phyloP scores from a whole-genome alignment of 1,140 invertebrate genomes.

The Drosophila parabipectinata region DNA sequence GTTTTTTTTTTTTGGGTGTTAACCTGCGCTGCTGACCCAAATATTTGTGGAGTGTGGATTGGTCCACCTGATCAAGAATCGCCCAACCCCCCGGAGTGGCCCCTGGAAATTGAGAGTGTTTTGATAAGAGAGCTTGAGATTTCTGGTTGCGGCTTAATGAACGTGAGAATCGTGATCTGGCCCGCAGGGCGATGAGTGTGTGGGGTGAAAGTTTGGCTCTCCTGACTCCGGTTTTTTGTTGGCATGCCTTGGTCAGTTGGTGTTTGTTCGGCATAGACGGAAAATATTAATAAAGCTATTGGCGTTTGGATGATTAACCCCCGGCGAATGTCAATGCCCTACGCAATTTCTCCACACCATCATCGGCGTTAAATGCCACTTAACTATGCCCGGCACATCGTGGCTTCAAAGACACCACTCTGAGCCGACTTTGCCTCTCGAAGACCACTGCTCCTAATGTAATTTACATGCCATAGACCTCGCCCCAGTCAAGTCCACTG shows the following conservation, averaged over 20 bases:
- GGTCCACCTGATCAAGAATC: constrained; percentile 53
- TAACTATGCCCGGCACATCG: constrained; percentile 68
- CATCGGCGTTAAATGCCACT: constrained; percentile 66
- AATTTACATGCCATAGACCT: constrained; percentile 79
- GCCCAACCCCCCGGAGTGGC: constrained; percentile 14
- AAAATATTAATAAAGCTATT: constrained; percentile 61
- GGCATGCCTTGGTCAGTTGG: background rate
- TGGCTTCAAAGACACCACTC: constrained; percentile 19
- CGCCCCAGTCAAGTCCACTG: constrained; percentile 60
- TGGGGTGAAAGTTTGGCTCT: constrained; percentile 65
- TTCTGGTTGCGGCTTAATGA: constrained; percentile 51
- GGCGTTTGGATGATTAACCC: constrained; percentile 16
- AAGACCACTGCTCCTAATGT: constrained; percentile 50
- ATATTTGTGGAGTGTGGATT: constrained; percentile 32
- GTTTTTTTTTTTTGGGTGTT: constrained; percentile 63
- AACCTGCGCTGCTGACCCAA: constrained; percentile 68
- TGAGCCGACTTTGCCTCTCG: constrained; percentile 1
- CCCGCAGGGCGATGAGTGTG: constrained; percentile 20
- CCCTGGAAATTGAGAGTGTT: constrained; percentile 70
- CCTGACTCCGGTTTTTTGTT: background rate
- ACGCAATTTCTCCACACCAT: constrained; percentile 72
- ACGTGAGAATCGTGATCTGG: constrained; percentile 65
- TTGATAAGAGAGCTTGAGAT: constrained; percentile 50
- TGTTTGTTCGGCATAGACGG: constrained; percentile 18
- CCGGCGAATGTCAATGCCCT: constrained; percentile 66